Percentiles rank a stretch among this genome's conserved stretches.
phyloP scores from a whole-genome alignment of 2,797 vertebrate species.

The Anguilla megastoma region DNA sequence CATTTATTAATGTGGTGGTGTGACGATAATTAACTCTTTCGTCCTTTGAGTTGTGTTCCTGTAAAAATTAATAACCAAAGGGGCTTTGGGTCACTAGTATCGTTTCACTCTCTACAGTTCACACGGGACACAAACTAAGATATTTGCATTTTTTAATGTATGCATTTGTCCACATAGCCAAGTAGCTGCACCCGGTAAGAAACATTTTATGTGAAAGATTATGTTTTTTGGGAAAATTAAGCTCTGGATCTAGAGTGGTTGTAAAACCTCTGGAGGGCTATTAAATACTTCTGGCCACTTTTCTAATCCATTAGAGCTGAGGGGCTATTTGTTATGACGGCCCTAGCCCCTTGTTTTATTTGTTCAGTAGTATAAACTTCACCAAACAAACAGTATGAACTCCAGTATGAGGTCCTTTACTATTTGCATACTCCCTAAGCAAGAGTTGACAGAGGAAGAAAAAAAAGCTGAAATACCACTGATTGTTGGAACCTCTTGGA shows the following conservation, averaged over 20 bases:
- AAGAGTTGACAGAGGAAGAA: background rate
- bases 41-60: background rate
- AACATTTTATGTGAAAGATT: conserved; percentile 44
- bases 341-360: conserved; percentile 56
- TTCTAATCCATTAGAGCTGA: conserved; percentile 63
- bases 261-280: conserved; percentile 53
- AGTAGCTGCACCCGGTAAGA: background rate
- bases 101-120: background rate
- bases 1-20: too few species aligned
- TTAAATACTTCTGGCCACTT: conserved; percentile 55
- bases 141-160: background rate
- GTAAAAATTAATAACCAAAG: background rate
- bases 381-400: background rate
- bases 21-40: background rate
- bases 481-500: background rate
- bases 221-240: conserved; percentile 40
- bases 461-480: background rate
- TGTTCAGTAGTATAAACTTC: conserved; percentile 52
- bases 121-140: background rate
- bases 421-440: background rate
- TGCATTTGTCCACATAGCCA: background rate
- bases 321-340: conserved; percentile 58
- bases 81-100: background rate
- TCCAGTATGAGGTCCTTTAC: background rate
- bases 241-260: conserved; percentile 47